Conservation (phyloP, 2,888 invertebrate species). For the Lycocerus yunnanus region DNA sequence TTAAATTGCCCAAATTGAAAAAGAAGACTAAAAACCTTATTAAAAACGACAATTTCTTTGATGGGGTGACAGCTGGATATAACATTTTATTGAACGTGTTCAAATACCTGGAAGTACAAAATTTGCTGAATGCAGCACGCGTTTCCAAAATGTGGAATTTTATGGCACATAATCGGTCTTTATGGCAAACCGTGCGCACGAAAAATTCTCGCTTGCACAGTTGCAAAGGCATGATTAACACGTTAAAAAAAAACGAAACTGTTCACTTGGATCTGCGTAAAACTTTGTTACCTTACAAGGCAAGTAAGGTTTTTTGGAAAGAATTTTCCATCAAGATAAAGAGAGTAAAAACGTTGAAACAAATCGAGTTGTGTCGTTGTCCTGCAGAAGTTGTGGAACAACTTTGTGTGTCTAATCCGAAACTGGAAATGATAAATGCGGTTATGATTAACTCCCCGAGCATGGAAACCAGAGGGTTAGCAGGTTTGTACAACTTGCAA, state of each 20-base stretch:
- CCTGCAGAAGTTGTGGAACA: slow-evolving; percentile 73
- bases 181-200: slow-evolving; percentile 84
- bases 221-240: slow-evolving; percentile 75
- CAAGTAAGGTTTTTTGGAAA: slow-evolving; percentile 69
- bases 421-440: slow-evolving; percentile 70
- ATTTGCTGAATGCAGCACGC: slow-evolving; percentile 73
- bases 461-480: slow-evolving; percentile 67
- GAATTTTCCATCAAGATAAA: slow-evolving; percentile 70
- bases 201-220: slow-evolving; percentile 82
- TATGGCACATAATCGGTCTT: slow-evolving; percentile 69
- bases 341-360: slow-evolving; percentile 63
- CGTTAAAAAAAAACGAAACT: slow-evolving; percentile 73
- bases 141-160: slow-evolving; percentile 80
- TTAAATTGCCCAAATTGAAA: neutral
- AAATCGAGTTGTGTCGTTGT: slow-evolving; percentile 67
- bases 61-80: slow-evolving; percentile 59
- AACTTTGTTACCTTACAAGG: slow-evolving; percentile 72
- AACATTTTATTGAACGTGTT: slow-evolving; percentile 67
- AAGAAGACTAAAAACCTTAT: slow-evolving; percentile 21
- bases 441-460: slow-evolving; percentile 67
- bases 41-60: slow-evolving; percentile 54
- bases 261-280: slow-evolving; percentile 79
- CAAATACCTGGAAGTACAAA: slow-evolving; percentile 80
- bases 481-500: slow-evolving; percentile 64
- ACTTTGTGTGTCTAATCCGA: slow-evolving; percentile 66